Conservation (phyloP, 2,797 vertebrate species). For the Anguilla marmorata region DNA sequence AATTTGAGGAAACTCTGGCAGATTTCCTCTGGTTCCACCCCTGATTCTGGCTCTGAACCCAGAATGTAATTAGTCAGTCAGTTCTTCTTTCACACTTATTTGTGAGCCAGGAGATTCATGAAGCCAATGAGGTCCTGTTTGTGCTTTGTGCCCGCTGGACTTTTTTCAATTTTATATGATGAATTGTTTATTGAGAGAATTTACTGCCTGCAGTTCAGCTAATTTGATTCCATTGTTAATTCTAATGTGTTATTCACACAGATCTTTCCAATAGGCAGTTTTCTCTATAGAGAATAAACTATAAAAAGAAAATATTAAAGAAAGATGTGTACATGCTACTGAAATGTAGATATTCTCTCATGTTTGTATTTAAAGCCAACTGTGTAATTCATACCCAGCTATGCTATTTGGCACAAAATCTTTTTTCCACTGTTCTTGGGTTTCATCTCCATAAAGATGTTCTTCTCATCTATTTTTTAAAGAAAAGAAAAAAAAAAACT, state of each 20-base stretch:
- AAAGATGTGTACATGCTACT: conserved; percentile 3
- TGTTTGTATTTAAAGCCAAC: neutral
- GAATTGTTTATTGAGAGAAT: neutral
- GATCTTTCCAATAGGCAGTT: neutral
- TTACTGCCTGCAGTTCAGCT: neutral
- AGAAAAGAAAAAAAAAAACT: neutral
- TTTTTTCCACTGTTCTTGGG: neutral
- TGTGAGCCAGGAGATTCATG: neutral
- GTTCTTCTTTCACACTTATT: neutral
- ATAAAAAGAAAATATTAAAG: conserved; percentile 1
- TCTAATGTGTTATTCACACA: conserved; percentile 1
- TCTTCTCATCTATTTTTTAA: conserved; percentile 26
- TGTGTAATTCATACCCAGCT: neutral
- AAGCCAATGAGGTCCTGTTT: neutral
- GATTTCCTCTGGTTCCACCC: neutral
- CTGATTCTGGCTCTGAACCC: neutral
- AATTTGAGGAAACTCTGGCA: neutral
- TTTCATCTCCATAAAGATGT: neutral
- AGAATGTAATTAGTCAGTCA: conserved; percentile 4
- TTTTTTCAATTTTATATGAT: neutral
- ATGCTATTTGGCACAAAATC: neutral
- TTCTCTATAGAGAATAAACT: neutral
- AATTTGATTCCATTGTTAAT: neutral
- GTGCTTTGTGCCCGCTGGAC: neutral
- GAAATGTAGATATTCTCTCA: neutral